phyloP scores from a whole-genome alignment of 2,797 vertebrate genomes.

The Gorsachius magnificus region DNA sequence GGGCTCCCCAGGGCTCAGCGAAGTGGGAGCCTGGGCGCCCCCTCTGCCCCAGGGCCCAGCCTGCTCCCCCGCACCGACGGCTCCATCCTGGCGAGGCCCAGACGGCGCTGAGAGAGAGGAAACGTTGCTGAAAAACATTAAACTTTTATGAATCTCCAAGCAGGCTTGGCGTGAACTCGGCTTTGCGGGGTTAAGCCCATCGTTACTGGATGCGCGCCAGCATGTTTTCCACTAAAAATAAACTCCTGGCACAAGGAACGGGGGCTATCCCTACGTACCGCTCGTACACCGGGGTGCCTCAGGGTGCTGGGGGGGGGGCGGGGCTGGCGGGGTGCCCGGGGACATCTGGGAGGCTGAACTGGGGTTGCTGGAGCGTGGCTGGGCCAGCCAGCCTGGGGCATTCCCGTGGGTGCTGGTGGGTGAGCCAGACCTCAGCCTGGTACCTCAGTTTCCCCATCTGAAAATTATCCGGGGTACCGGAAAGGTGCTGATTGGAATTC shows the following conservation, averaged over 20 bases:
- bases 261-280: rapidly evolving
- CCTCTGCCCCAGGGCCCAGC: not conserved
- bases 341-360: not conserved
- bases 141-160: not conserved
- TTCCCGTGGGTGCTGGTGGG: not conserved
- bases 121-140: not conserved
- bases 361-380: rapidly evolving
- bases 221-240: not conserved
- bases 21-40: not conserved
- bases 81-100: not conserved
- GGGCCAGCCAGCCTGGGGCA: not conserved
- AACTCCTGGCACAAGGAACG: not conserved
- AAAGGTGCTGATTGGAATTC: not conserved
- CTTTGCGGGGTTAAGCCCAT: not conserved
- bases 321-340: rapidly evolving
- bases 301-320: rapidly evolving
- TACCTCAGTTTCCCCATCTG: not conserved
- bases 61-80: rapidly evolving
- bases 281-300: rapidly evolving
- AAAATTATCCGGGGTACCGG: not conserved
- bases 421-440: not conserved
- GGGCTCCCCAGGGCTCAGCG: not conserved
- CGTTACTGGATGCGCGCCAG: not conserved
- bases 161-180: not conserved
- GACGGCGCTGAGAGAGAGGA: not conserved